Evolutionary conservation across 2,888 invertebrate genomes (phyloP).

Genomic region (Neoscelio sp.): DNA sequence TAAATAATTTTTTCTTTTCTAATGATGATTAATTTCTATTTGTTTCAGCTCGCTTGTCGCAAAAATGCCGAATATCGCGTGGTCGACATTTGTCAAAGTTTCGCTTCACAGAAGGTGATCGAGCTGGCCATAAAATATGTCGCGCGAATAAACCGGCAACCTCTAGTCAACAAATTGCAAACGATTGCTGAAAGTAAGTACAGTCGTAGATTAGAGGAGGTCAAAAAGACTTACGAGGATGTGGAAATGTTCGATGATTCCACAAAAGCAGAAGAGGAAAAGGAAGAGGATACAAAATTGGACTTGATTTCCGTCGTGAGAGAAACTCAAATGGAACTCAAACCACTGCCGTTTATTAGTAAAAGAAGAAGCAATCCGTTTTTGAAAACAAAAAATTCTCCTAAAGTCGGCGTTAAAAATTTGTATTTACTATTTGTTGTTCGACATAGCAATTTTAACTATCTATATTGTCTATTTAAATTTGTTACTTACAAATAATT

Average conservation of each 20-base stretch:
- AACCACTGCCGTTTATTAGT: slow-evolving; percentile 74
- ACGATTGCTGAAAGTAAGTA: slow-evolving; percentile 77
- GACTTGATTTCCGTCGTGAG: slow-evolving; percentile 70
- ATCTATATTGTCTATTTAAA: too few relatives aligned
- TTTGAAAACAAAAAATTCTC: slow-evolving; percentile 77
- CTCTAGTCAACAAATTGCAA: slow-evolving; percentile 90
- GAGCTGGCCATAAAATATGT: slow-evolving; percentile 96
- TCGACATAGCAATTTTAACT: too few relatives aligned
- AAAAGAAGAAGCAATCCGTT: slow-evolving; percentile 83
- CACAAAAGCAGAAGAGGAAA: slow-evolving; percentile 31
- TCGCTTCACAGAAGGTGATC: slow-evolving; percentile 90
- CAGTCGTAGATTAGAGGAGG: slow-evolving; percentile 75
- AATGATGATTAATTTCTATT: slow-evolving; percentile 46
- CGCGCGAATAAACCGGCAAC: slow-evolving; percentile 89
- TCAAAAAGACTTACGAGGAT: slow-evolving; percentile 72
- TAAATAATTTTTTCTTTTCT: slow-evolving; percentile 21
- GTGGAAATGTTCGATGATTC: slow-evolving; percentile 68
- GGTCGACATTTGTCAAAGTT: slow-evolving; percentile 92
- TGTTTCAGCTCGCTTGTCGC: slow-evolving; percentile 90
- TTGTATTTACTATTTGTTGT: too few relatives aligned
- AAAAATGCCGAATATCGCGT: slow-evolving; percentile 94
- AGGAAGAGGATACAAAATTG: slow-evolving; percentile 70
- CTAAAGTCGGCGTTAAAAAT: slow-evolving; percentile 71
- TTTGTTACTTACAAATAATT: slow-evolving; percentile 47
- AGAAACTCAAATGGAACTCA: slow-evolving; percentile 76